Evolutionary conservation across 2,888 invertebrate species (phyloP), one percentile per base, ranked within the genome.

Genomic region (Cotesia congregata): DNA sequence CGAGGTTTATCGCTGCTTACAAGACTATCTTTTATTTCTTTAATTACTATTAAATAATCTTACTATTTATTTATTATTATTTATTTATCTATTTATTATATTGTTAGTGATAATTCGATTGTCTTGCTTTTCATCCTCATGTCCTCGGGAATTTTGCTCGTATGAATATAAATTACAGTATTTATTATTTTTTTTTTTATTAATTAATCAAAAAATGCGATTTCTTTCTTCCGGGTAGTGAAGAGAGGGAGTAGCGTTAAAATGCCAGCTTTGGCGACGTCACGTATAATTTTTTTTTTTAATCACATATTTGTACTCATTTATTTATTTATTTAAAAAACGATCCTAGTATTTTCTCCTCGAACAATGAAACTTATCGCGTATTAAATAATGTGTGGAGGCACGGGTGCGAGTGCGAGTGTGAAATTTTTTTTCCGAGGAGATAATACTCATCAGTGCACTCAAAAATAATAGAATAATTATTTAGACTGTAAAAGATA

Each of bases 191-290:
- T 64, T 64, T 64, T 30, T 30, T 30, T 30, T 30, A 30, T 30
- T 30, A 30, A 30, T 30, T 30, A 30, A 30, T 30, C 3, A 30
- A 65, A 67, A 71, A 40, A 38, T 20, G 67, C 64, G 9, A 61
- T 77, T 77, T 74, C 62, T 64, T 50, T 9, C 38, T 70, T 67
- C 71, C 67, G 74, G 77, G 67, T 71, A 62, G 30, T 73, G 77
- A 67, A 72, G 76, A 75, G 72, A 38, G 68, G 20, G 77, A 71
- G 76, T 81, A 82, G 84, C 84, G 83, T 85, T 84, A 83, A 84
- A 84, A 83, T 83, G 83, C 82, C 83, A 83, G 85, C 85, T 84
- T 84, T 85, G 86, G 86, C 83, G 83, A 84, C 87, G 85, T 85
- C 85, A 84, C 83, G 84, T 84, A 79, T 77, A 70, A 72, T 72